Base-by-base conservation (phyloP, 2,888 invertebrate species). In the Trissolcus japonicus region DNA sequence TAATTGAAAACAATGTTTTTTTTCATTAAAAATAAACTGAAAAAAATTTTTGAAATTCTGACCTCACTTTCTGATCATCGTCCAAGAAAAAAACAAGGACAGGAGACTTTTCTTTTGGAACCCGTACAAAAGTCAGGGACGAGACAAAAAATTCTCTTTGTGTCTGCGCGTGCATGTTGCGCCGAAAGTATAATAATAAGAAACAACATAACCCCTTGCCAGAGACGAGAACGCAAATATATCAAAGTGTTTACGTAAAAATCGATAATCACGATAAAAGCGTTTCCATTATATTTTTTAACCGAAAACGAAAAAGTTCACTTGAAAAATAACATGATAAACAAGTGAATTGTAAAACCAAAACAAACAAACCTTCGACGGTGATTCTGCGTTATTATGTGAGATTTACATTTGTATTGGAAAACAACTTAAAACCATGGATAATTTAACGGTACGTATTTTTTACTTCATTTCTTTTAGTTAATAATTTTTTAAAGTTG, bases 381-480 rank as follows among this genome's bases (percentile, higher is more conserved):
- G 67, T 61, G 67, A 56, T 74, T 66, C 43, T 51, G 51, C 50
- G 46, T 41, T 61, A 25, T 17, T 61, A 25, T 57, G 54, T 57
- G 60, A 56, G 43, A 61, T 60, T 55, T 50, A 60, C 73, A 55
- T 14, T 19, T 29, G 40, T 53, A 2, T 51, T 67, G 4, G 0
- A 25, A 25, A 2, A 25, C 2, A 17, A 46, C 19, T 25, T 29
- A n/a, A 43, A 67, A 80, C 56, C 65, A 81, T 80, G 81, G 80
- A 80, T 50, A 81, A 80, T 72, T 63, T 79, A 72, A 79, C 80
- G 50, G 81, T 81, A 61, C 63, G 81, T 68, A 59, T 40, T 41
- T 16, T 57, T n/a, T 6, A 43, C 13, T 21, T 43, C 19, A 21
- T 29, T 25, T 29, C 29, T 35, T 35, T 35, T 35, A 35, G 35